A percentile compares a stretch with the other conserved stretches of the same genome.
Conservation (phyloP, 2,888 invertebrate species). For the Neoaliturus tenellus region DNA sequence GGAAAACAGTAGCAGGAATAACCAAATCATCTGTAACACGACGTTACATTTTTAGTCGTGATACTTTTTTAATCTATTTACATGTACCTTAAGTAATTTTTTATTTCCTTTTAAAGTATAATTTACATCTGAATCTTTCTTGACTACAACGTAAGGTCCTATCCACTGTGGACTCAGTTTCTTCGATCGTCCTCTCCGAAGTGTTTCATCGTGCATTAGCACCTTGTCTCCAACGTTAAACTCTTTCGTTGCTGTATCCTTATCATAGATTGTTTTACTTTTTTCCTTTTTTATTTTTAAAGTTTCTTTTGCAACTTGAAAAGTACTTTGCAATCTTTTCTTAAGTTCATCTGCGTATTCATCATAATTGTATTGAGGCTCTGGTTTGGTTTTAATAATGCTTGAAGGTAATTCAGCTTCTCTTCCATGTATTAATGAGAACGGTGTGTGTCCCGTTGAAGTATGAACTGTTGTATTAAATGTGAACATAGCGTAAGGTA, state of each 20-base stretch:
- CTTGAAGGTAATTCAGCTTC: no score
- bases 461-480: neutral
- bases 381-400: no score
- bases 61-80: conserved; percentile 44
- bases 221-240: neutral
- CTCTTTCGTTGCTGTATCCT: neutral
- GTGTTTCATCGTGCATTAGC: conserved; percentile 27
- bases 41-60: no score
- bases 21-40: no score
- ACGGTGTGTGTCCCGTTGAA: neutral
- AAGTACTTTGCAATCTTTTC: no score
- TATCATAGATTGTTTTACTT: neutral
- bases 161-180: conserved; percentile 43
- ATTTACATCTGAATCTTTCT: neutral
- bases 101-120: conserved; percentile 20
- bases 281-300: no score
- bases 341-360: no score
- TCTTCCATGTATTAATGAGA: neutral
- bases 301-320: no score
- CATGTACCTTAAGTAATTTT: neutral
- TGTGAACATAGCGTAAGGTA: neutral
- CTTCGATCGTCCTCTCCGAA: conserved; percentile 33
- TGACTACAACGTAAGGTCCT: conserved; percentile 16
- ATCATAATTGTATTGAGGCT: no score
- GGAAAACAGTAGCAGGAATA: no score